Evolutionary conservation across 2,888 invertebrate genomes (phyloP).

Genomic region (Cyclophora punctaria): DNA sequence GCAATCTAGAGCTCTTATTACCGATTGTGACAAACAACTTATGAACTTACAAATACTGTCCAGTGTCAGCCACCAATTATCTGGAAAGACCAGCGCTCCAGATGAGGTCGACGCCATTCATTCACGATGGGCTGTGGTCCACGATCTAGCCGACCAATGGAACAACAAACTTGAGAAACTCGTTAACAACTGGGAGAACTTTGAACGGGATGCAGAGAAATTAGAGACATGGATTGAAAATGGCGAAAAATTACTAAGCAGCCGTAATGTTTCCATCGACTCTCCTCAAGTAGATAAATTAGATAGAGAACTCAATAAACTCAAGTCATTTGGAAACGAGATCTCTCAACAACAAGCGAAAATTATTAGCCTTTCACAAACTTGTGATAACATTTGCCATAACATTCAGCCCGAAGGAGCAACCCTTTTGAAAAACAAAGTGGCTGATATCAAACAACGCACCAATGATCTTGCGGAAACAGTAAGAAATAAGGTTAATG

Average conservation of each 20-base stretch:
- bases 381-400: slow-evolving; percentile 85
- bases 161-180: slow-evolving; percentile 86
- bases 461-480: slow-evolving; percentile 85
- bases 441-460: slow-evolving; percentile 83
- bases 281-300: slow-evolving; percentile 84
- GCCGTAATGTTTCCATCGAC: slow-evolving; percentile 76
- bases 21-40: slow-evolving; percentile 85
- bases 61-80: slow-evolving; percentile 82
- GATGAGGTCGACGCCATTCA: slow-evolving; percentile 90
- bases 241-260: slow-evolving; percentile 77
- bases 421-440: slow-evolving; percentile 79
- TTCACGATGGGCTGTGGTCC: slow-evolving; percentile 89
- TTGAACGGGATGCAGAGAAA: slow-evolving; percentile 84
- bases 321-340: slow-evolving; percentile 89
- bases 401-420: slow-evolving; percentile 86
- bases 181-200: slow-evolving; percentile 86
- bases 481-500: slow-evolving; percentile 84
- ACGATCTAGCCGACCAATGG: slow-evolving; percentile 85
- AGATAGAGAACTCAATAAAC: slow-evolving; percentile 82
- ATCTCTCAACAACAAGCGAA: slow-evolving; percentile 90
- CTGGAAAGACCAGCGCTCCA: slow-evolving; percentile 83
- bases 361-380: slow-evolving; percentile 85
- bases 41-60: slow-evolving; percentile 84
- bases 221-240: slow-evolving; percentile 85
- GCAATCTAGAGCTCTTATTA: slow-evolving; percentile 81